These are phyloP conservation scores for Pygmarrhopalites habei DNA, from an alignment of 1,140 invertebrate species.

Conservation along the genomic window DNA sequence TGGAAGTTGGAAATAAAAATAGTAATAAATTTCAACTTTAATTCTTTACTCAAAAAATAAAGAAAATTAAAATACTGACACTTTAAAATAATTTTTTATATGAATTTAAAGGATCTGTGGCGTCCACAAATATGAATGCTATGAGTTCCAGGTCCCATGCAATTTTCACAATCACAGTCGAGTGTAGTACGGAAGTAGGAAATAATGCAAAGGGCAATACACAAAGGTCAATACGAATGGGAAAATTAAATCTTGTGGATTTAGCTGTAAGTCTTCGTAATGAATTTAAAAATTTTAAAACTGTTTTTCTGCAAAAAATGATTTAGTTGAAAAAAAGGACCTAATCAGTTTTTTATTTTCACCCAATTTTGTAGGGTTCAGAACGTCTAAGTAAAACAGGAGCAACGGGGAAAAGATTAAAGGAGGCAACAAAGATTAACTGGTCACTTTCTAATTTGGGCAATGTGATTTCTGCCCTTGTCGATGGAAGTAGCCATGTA, in stretches of 20 bases:
- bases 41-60: too few relatives aligned
- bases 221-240: constrained; percentile 52
- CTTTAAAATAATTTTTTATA: neutral
- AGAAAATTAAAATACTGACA: neutral
- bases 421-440: constrained; percentile 94
- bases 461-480: constrained; percentile 90
- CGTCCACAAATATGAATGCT: constrained; percentile 79
- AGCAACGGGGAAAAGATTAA: constrained; percentile 74
- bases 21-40: too few relatives aligned
- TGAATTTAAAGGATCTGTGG: constrained; percentile 51
- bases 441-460: constrained; percentile 85
- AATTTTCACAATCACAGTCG: constrained; percentile 79
- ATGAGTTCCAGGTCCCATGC: constrained; percentile 79
- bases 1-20: constrained; percentile 75
- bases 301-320: neutral
- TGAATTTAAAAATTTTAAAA: constrained; percentile 6
- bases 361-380: constrained; percentile 53
- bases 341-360: too few relatives aligned
- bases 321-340: too few relatives aligned
- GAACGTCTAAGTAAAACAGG: constrained; percentile 88
- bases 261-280: constrained; percentile 59
- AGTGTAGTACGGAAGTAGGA: constrained; percentile 61
- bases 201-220: constrained; percentile 51
- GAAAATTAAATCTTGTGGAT: constrained; percentile 77
- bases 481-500: constrained; percentile 86